Evolutionary conservation across 2,797 vertebrate species (phyloP), one percentile per base, ranked within the genome.

Genomic region (Chaetophractus vellerosus): DNA sequence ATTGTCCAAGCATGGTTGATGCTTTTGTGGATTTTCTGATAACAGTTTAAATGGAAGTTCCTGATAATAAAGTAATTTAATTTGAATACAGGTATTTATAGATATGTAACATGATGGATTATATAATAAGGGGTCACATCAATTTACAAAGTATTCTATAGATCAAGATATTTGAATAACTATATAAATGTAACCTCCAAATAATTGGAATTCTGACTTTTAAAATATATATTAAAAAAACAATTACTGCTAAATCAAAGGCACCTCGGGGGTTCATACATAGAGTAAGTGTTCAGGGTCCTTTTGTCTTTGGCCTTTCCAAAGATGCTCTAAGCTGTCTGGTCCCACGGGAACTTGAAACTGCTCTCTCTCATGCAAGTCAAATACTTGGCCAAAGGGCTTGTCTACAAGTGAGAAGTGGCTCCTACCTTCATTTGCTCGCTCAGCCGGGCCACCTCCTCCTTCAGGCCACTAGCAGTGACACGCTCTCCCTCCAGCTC

Each of bases 401-500:
- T 9, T 4, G 0, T 57, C 38, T 33, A 11, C 11, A n/a, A 38
- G 36, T 1, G 2, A 72, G 9, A 36, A 3, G 59, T 1, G 0
- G 59, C 24, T 52, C 12, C 61, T 94, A 99, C 99, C 98, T 99
- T 99, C 7, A 98, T 98, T 38, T 99, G 99, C 92, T 99, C 99
- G 97, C 97, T 98, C 97, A 99, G 99, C 91, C 98, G 99, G 74
- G 98, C 94, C 85, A 99, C 95, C 97, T 99, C 99, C 31, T 98
- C 98, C 98, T 99, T 99, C 55, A 99, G 98, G 96, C 98, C 98
- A 1, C 98, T 96, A 38, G 98, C 98, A 93, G 97, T 28, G 76
- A 97, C 94, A 0, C 4, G 96, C 26, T 97, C 98, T 88, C 99
- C 99, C 88, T 99, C 98, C 36, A 99, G 68, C 97, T 99, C 98